Evolutionary conservation across 2,888 invertebrate species (phyloP).

Genomic region (Kuschelorhynchus macadamiae): DNA sequence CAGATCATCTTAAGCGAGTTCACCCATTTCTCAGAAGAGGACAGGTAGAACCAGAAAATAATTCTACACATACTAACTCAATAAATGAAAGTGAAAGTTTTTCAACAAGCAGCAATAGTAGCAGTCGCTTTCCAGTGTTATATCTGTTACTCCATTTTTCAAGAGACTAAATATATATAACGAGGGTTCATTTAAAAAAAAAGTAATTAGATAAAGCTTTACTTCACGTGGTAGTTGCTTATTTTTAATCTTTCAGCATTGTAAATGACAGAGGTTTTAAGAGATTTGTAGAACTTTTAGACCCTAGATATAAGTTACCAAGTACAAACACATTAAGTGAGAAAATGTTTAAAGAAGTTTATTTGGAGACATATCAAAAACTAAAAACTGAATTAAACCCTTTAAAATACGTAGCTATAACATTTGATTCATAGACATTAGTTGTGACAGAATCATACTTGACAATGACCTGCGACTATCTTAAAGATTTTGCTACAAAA

Average conservation of each 20-base stretch:
- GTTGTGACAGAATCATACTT: slow-evolving; percentile 36
- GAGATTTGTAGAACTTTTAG: slow-evolving; percentile 26
- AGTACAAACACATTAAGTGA: slow-evolving; percentile 24
- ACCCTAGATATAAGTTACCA: slow-evolving; percentile 42
- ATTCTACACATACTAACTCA: no score
- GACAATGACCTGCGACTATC: slow-evolving; percentile 27
- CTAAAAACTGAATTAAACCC: slow-evolving; percentile 16
- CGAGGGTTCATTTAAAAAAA: background rate
- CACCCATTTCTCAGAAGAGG: no score
- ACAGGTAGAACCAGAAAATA: no score
- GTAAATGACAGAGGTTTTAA: slow-evolving; percentile 44
- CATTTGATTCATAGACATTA: slow-evolving; percentile 32
- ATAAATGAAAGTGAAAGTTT: no score
- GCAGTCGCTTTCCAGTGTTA: no score
- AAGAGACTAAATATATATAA: slow-evolving; percentile 12
- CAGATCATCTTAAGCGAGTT: no score
- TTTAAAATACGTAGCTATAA: slow-evolving; percentile 30
- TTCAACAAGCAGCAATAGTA: no score
- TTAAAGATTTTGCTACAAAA: background rate
- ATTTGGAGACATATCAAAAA: slow-evolving; percentile 10
- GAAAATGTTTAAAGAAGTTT: slow-evolving; percentile 18
- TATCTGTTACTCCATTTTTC: no score
- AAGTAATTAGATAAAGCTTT: slow-evolving; percentile 16
- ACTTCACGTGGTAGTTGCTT: slow-evolving; percentile 39
- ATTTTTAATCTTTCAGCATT: slow-evolving; percentile 44